These are phyloP conservation scores for Drosophila flavopinicola DNA, from an alignment of 2,888 invertebrate species.

Conservation along the genomic window DNA sequence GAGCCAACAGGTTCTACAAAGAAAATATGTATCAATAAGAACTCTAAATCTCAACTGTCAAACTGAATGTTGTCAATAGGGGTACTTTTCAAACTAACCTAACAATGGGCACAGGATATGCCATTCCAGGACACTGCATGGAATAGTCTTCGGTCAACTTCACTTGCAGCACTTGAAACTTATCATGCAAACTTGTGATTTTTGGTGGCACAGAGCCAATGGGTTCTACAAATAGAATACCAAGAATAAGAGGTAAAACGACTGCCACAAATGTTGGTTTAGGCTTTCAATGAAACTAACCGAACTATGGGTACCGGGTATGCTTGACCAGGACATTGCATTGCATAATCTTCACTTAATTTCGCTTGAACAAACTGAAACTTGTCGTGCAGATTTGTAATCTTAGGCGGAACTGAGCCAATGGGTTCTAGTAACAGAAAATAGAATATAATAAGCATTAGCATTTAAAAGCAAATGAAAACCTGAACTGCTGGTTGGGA, in stretches of 20 bases:
- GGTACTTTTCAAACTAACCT: constrained; percentile 10
- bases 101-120: constrained; percentile 88
- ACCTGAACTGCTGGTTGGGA: constrained; percentile 34
- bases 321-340: constrained; percentile 91
- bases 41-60: not conserved
- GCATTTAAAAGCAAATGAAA: not conserved
- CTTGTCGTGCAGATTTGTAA: constrained; percentile 85
- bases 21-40: not conserved
- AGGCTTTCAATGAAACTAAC: constrained; percentile 71
- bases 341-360: constrained; percentile 86
- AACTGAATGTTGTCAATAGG: constrained; percentile 60
- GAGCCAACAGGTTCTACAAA: constrained; percentile 85
- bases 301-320: constrained; percentile 90
- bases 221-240: constrained; percentile 80
- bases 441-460: not conserved
- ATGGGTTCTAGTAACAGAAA: constrained; percentile 82
- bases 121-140: constrained; percentile 90
- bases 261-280: constrained; percentile 7
- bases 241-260: not conserved
- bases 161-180: constrained; percentile 84
- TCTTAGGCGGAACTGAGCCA: constrained; percentile 87
- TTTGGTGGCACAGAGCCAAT: constrained; percentile 86
- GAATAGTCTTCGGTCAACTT: constrained; percentile 86
- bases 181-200: constrained; percentile 86
- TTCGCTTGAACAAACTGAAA: constrained; percentile 84